These are phyloP conservation scores for Dallia pectoralis DNA, from an alignment of 2,797 vertebrate genomes.

Conservation along the genomic window DNA sequence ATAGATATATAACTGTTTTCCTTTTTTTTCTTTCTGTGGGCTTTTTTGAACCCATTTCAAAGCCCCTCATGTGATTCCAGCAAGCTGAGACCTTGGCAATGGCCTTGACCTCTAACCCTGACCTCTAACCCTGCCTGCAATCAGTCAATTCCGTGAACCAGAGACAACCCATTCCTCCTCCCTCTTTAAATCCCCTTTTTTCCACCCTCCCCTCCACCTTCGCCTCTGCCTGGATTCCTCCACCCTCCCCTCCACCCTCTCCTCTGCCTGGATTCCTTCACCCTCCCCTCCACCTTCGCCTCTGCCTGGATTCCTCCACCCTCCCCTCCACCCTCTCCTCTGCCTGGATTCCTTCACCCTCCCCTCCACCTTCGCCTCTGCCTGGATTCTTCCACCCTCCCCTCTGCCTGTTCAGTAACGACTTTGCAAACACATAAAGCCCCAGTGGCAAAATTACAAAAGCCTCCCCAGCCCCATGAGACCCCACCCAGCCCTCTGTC, in stretches of 20 bases:
- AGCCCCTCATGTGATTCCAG: constrained; percentile 47
- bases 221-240: constrained; percentile 53
- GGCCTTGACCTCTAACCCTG: constrained; percentile 76
- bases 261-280: constrained; percentile 44
- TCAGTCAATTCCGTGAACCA: constrained; percentile 80
- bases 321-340: constrained; percentile 45
- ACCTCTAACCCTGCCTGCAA: constrained; percentile 76
- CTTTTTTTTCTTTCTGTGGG: constrained; percentile 48
- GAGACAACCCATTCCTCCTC: constrained; percentile 67
- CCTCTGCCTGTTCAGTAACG: constrained; percentile 60
- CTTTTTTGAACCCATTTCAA: background rate
- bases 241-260: constrained; percentile 55
- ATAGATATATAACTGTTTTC: constrained; percentile 21
- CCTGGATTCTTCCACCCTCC: too few relatives aligned
- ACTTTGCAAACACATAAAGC: constrained; percentile 55
- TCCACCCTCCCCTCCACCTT: constrained; percentile 27
- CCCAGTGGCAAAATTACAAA: background rate
- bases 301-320: constrained; percentile 60
- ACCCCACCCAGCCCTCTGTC: background rate
- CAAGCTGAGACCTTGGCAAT: constrained; percentile 60
- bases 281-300: constrained; percentile 38
- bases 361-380: too few relatives aligned
- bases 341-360: constrained; percentile 10
- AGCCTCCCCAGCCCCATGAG: background rate
- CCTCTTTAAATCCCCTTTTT: constrained; percentile 17